phyloP scores from a whole-genome alignment of 2,888 invertebrate species.

The Papilio demoleus region DNA sequence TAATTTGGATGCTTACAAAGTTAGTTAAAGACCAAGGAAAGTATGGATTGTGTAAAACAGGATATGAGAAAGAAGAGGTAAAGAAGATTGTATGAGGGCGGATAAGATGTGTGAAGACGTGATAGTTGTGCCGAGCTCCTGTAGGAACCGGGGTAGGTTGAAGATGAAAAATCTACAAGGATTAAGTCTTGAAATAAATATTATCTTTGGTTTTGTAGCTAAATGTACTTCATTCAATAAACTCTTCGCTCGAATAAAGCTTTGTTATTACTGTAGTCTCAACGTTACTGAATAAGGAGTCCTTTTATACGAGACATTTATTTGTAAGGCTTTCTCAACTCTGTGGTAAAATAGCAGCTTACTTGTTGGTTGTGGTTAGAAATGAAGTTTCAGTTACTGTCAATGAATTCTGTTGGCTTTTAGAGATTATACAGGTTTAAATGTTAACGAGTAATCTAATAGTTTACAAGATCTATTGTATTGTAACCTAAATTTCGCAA shows the following conservation, averaged over 20 bases:
- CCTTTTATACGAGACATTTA: background rate
- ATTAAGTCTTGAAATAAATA: no score
- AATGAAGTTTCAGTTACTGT: background rate
- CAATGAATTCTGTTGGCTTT: background rate
- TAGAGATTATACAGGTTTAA: background rate
- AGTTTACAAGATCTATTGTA: background rate
- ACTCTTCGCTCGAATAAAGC: background rate
- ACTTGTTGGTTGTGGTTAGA: background rate
- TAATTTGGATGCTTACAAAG: no score
- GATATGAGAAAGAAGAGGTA: no score
- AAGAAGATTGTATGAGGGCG: no score
- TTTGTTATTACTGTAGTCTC: background rate
- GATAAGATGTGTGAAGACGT: no score
- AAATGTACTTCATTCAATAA: background rate
- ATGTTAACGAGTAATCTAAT: background rate
- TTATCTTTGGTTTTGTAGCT: background rate
- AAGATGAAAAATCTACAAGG: no score
- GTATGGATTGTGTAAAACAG: no score
- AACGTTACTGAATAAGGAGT: background rate
- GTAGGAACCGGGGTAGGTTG: no score
- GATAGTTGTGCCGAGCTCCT: no score
- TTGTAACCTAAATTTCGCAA: no score
- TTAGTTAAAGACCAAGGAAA: no score
- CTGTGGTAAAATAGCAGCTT: constrained; percentile 9
- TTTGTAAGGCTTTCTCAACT: constrained; percentile 10